Percentiles rank a stretch among this genome's conserved stretches.
Evolutionary conservation across 2,797 vertebrate genomes (phyloP).

Genomic region (Silurus lanzhouensis): DNA sequence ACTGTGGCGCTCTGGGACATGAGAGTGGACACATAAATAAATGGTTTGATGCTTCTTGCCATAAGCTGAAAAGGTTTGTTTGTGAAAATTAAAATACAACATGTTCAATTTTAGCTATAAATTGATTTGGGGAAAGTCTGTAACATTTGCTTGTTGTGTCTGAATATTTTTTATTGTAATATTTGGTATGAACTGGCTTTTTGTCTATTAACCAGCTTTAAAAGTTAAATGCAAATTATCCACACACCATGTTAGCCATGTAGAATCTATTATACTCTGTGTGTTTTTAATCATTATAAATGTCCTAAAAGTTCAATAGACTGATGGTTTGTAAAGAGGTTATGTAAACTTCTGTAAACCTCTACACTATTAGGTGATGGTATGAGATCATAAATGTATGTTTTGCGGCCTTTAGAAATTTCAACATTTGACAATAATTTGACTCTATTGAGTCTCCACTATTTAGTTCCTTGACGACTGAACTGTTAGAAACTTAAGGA

Average conservation of each 20-base stretch:
- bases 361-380: background rate
- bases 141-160: background rate
- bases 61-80: conserved; percentile 4
- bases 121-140: background rate
- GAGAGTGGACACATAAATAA: accelerated
- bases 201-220: too few relatives aligned
- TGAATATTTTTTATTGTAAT: background rate
- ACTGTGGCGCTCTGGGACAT: conserved; percentile 45
- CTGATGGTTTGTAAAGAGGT: background rate
- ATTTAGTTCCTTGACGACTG: too few relatives aligned
- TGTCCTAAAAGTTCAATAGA: background rate
- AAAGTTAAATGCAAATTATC: too few relatives aligned
- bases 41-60: conserved; percentile 45
- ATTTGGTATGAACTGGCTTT: background rate
- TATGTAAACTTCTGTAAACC: background rate
- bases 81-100: conserved; percentile 14
- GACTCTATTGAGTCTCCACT: background rate
- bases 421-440: background rate
- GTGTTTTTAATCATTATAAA: too few relatives aligned
- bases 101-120: background rate
- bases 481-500: too few relatives aligned
- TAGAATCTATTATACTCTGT: too few relatives aligned
- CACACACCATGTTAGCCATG: too few relatives aligned
- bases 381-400: background rate
- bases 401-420: background rate